A percentile compares a stretch with the other conserved stretches of the same genome.
These are phyloP conservation scores for Phenacoccus solenopsis DNA, from an alignment of 1,140 invertebrate species.

Conservation along the genomic window DNA sequence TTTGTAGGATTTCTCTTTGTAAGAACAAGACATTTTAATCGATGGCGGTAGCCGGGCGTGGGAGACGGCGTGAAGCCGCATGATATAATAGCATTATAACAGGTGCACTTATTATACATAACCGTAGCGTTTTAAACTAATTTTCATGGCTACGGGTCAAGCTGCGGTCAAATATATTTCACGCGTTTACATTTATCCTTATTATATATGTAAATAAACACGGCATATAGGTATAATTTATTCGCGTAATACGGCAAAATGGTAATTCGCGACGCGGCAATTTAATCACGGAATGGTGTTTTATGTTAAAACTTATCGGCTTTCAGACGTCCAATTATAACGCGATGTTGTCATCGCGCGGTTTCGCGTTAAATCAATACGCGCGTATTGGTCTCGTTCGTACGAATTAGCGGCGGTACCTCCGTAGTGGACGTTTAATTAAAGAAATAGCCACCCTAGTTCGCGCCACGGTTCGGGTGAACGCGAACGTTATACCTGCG, in stretches of 20 bases:
- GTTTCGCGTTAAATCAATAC: conserved; percentile 3
- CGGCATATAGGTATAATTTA: too few species aligned
- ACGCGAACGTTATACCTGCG: too few species aligned
- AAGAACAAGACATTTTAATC: conserved; percentile 11
- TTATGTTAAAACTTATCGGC: background rate
- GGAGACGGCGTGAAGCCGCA: background rate
- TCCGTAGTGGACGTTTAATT: background rate
- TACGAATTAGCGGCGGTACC: background rate
- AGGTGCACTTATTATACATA: background rate
- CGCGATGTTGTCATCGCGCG: background rate
- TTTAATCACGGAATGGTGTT: background rate
- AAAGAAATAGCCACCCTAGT: background rate
- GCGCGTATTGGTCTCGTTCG: background rate
- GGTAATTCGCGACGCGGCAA: background rate
- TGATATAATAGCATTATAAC: conserved; percentile 14
- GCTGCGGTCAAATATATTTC: conserved; percentile 8
- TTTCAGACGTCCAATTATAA: background rate
- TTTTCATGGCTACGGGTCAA: conserved; percentile 10
- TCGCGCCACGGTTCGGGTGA: too few species aligned
- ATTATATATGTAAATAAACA: conserved; percentile 4
- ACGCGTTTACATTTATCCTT: conserved; percentile 1
- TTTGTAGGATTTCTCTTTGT: conserved; percentile 9
- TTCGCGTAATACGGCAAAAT: background rate
- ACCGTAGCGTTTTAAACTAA: conserved; percentile 6
- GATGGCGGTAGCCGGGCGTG: background rate